A percentile compares a stretch with the other conserved stretches of the same genome.
Evolutionary conservation across 2,888 invertebrate species (phyloP).

Genomic region (Chymomyza fuscimana): DNA sequence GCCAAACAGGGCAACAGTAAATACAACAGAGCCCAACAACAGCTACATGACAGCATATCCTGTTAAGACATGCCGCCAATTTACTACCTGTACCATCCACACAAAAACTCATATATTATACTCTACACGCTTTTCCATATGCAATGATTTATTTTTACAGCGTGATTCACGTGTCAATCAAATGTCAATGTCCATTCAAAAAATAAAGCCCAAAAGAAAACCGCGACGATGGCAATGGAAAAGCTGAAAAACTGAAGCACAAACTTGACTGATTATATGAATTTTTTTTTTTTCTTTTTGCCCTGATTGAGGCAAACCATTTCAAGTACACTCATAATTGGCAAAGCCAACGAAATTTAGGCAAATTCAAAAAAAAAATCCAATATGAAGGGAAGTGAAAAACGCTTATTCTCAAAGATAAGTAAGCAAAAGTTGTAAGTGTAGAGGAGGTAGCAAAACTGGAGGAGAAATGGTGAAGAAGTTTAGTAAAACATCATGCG

Average conservation of each 20-base stretch:
- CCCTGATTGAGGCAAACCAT: background rate
- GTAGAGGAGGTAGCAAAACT: too few relatives aligned
- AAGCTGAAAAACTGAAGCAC: background rate
- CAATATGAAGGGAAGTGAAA: too few relatives aligned
- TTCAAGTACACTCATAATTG: background rate
- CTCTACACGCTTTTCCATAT: constrained; percentile 3
- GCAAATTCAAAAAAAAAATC: background rate
- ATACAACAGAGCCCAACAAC: constrained; percentile 15
- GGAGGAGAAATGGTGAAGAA: too few relatives aligned
- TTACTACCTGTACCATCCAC: constrained; percentile 1
- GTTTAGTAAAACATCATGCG: too few relatives aligned
- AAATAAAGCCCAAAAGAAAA: constrained; percentile 29
- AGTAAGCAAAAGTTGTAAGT: too few relatives aligned
- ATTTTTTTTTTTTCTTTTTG: background rate
- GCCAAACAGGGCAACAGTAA: background rate
- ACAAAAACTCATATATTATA: background rate
- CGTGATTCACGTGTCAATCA: constrained; percentile 77
- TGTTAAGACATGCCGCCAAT: constrained; percentile 42
- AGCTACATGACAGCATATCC: constrained; percentile 39
- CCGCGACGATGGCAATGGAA: background rate
- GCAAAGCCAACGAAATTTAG: background rate
- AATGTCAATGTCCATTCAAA: constrained; percentile 74
- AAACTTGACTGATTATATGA: background rate
- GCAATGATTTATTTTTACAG: constrained; percentile 54
- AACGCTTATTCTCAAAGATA: too few relatives aligned